A percentile compares a stretch with the other conserved stretches of the same genome.
phyloP scores from a whole-genome alignment of 64 coral and sea anemone genomes.

The Catalaphyllia jardinei region DNA sequence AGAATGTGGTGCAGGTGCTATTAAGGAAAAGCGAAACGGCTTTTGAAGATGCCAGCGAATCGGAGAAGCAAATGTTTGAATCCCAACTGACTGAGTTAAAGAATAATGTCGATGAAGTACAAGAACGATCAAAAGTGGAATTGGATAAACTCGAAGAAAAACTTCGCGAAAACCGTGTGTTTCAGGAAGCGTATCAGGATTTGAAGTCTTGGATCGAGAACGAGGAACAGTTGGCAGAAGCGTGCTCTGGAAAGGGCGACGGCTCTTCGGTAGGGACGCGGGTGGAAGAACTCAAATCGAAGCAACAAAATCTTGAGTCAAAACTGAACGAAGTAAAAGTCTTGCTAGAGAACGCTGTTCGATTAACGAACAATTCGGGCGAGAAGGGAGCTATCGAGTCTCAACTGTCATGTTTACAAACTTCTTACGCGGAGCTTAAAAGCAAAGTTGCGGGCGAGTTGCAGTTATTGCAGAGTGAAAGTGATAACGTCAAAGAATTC shows the following conservation, averaged over 20 bases:
- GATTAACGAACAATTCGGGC: not conserved
- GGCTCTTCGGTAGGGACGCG: not conserved
- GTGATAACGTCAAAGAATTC: slow-evolving; percentile 26
- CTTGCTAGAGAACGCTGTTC: not conserved
- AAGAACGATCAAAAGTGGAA: slow-evolving; percentile 7
- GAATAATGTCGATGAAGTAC: not conserved
- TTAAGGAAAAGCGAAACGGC: not conserved
- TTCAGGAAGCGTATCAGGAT: not conserved
- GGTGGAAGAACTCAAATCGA: not conserved
- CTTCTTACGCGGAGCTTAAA: not conserved
- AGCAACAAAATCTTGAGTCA: not conserved
- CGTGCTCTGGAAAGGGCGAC: not conserved
- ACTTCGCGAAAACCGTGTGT: not conserved
- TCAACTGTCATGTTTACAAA: not conserved
- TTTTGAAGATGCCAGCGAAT: not conserved
- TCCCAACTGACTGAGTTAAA: slow-evolving; percentile 12
- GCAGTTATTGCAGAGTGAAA: slow-evolving; percentile 1
- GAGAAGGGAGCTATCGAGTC: slow-evolving; percentile 13
- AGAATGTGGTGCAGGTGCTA: slow-evolving; percentile 6
- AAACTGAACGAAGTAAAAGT: slow-evolving; percentile 13
- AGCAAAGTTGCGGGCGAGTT: slow-evolving; percentile 10
- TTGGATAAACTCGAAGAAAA: not conserved
- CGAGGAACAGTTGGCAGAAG: not conserved
- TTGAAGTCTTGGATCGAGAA: slow-evolving; percentile 24
- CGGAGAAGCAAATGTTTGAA: not conserved